A percentile compares a stretch with the other conserved stretches of the same genome.
Conservation (phyloP, 2,888 invertebrate genomes). For the Cremastinae sp. region DNA sequence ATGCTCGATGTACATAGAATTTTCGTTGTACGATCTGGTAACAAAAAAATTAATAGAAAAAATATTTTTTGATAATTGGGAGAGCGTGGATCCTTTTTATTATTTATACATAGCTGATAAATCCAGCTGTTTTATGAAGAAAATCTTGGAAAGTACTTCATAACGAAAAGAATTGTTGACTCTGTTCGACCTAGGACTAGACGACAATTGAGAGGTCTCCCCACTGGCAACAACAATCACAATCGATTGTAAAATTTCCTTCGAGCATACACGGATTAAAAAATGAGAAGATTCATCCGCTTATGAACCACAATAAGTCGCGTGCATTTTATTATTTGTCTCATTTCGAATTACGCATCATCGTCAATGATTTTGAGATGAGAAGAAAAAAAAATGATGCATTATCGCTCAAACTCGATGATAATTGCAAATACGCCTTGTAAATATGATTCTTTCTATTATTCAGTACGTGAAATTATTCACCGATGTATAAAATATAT, state of each 20-base stretch:
- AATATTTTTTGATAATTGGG: background rate
- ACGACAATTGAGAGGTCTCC: constrained; percentile 76
- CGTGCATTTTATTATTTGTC: constrained; percentile 36
- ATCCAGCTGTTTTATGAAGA: constrained; percentile 22
- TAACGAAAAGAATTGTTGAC: constrained; percentile 67
- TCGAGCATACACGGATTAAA: constrained; percentile 6
- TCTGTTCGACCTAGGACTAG: constrained; percentile 76
- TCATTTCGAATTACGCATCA: constrained; percentile 20
- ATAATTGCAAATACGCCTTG: constrained; percentile 51
- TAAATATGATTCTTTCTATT: constrained; percentile 62
- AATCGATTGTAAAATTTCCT: constrained; percentile 75
- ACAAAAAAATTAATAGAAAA: background rate
- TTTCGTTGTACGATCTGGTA: background rate
- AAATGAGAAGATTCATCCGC: constrained; percentile 20
- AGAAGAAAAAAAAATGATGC: constrained; percentile 22
- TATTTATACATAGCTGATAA: constrained; percentile 43
- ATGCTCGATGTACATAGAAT: background rate
- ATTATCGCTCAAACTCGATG: constrained; percentile 25
- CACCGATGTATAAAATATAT: constrained; percentile 59
- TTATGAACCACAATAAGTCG: constrained; percentile 23
- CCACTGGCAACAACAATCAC: constrained; percentile 79
- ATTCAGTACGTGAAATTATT: constrained; percentile 16
- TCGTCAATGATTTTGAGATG: constrained; percentile 20
- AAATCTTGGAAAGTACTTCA: constrained; percentile 39
- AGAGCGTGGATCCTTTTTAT: constrained; percentile 22